phyloP scores from a whole-genome alignment of 2,797 vertebrate genomes.

The Stomatorhinus walkeri region DNA sequence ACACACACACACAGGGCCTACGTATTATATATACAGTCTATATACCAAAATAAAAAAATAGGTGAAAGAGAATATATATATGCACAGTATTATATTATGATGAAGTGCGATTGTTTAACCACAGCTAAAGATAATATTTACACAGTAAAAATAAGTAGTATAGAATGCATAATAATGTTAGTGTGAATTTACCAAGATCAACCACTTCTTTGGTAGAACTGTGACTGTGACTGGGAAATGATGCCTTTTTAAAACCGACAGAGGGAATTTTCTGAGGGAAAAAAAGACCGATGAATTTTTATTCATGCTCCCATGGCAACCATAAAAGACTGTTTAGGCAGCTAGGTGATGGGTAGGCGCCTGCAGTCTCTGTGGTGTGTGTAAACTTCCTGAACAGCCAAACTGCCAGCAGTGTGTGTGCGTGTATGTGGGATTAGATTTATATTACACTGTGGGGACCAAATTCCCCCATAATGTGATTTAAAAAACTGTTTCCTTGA shows the following conservation, averaged over 20 bases:
- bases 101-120: background rate
- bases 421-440: background rate
- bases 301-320: conserved; percentile 15
- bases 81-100: background rate
- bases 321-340: conserved; percentile 5
- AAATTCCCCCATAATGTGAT: background rate
- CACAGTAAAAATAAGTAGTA: background rate
- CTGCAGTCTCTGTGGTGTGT: background rate
- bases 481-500: background rate
- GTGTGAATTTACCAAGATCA: conserved; percentile 4
- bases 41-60: background rate
- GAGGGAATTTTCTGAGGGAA: conserved; percentile 1
- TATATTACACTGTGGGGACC: background rate
- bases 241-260: conserved; percentile 6
- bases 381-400: background rate
- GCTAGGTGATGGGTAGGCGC: conserved; percentile 1
- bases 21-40: background rate
- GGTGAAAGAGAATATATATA: background rate
- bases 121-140: background rate
- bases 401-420: background rate
- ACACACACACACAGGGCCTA: background rate
- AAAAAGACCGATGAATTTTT: background rate
- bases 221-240: background rate
- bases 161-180: background rate
- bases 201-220: background rate